These are phyloP conservation scores for Eulithis prunata DNA, from an alignment of 2,888 invertebrate genomes.

Conservation along the genomic window DNA sequence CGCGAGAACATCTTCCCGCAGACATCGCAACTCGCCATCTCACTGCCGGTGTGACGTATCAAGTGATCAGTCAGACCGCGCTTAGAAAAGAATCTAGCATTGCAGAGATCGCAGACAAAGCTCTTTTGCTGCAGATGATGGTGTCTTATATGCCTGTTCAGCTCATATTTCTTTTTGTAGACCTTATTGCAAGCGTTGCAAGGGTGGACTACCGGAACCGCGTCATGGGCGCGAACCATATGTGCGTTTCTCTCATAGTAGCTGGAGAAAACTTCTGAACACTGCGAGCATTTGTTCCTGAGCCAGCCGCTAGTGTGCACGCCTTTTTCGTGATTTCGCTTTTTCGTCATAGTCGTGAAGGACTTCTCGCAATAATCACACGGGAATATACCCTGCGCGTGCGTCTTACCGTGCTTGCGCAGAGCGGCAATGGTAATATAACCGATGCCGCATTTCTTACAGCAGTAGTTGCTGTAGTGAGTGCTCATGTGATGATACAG, in stretches of 20 bases:
- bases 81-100: slow-evolving; percentile 76
- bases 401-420: slow-evolving; percentile 77
- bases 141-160: slow-evolving; percentile 75
- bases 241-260: slow-evolving; percentile 78
- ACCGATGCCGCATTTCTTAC: slow-evolving; percentile 74
- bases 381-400: slow-evolving; percentile 80
- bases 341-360: slow-evolving; percentile 79
- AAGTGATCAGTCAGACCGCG: slow-evolving; percentile 72
- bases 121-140: slow-evolving; percentile 76
- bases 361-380: slow-evolving; percentile 81
- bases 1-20: slow-evolving; percentile 71
- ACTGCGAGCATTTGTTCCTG: slow-evolving; percentile 77
- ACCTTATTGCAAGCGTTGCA: slow-evolving; percentile 78
- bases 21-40: slow-evolving; percentile 64
- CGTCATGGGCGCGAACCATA: slow-evolving; percentile 70
- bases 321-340: slow-evolving; percentile 75
- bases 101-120: slow-evolving; percentile 72
- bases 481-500: slow-evolving; percentile 79
- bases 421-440: slow-evolving; percentile 77
- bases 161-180: slow-evolving; percentile 75
- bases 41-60: slow-evolving; percentile 65
- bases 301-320: slow-evolving; percentile 78
- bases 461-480: slow-evolving; percentile 78
- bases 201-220: slow-evolving; percentile 64
- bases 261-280: slow-evolving; percentile 74